These are phyloP conservation scores for Chloroceryle aenea DNA, from an alignment of 2,113 vertebrate species.

Conservation along the genomic window DNA sequence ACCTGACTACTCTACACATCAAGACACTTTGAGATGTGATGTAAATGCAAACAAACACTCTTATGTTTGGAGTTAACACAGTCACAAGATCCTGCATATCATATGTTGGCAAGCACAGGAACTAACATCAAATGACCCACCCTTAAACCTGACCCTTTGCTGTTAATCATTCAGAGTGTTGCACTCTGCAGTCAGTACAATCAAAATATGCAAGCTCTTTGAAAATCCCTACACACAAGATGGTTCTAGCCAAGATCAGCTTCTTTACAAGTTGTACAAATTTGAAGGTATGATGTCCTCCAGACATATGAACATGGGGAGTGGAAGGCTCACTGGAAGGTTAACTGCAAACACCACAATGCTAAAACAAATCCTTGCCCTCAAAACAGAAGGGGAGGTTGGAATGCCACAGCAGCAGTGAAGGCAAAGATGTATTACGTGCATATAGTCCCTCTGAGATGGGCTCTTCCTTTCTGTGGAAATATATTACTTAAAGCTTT, in stretches of 20 bases:
- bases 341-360: neutral
- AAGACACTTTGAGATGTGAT: neutral
- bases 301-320: neutral
- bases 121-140: constrained; percentile 57
- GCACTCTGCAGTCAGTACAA: constrained; percentile 43
- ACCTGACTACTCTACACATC: constrained; percentile 8
- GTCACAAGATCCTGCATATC: constrained; percentile 45
- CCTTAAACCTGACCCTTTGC: constrained; percentile 50
- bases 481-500: neutral
- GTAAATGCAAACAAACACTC: constrained; percentile 54
- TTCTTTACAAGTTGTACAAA: constrained; percentile 1
- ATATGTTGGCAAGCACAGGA: constrained; percentile 33
- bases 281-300: constrained; percentile 46
- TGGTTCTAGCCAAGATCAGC: constrained; percentile 15
- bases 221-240: constrained; percentile 4
- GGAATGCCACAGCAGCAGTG: neutral
- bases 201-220: constrained; percentile 26
- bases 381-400: neutral
- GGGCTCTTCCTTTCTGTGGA: neutral
- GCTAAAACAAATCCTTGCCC: neutral
- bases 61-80: constrained; percentile 55
- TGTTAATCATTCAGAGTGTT: constrained; percentile 56
- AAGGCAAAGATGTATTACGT: neutral
- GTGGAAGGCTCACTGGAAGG: constrained; percentile 19
- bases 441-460: neutral